Conservation (phyloP, 2,888 invertebrate genomes). For the Macrostomum cliftonense region DNA sequence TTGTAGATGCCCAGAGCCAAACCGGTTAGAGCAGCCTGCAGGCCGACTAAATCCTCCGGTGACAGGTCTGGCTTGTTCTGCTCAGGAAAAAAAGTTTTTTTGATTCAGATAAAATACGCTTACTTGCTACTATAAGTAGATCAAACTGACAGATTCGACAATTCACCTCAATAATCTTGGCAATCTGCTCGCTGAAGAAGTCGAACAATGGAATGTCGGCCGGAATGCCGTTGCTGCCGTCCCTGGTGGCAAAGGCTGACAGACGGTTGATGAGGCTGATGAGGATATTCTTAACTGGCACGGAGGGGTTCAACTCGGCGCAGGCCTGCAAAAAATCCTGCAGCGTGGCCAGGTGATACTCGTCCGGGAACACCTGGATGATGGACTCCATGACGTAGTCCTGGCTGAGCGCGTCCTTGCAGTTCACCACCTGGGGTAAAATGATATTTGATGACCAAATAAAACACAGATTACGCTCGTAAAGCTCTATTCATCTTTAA, state of each 20-base stretch:
- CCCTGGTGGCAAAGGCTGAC: conserved; percentile 39
- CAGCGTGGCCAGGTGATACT: conserved; percentile 85
- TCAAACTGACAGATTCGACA: background rate
- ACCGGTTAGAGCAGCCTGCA: conserved; percentile 77
- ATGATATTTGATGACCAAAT: conserved; percentile 40
- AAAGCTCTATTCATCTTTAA: no score
- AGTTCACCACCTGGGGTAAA: conserved; percentile 88
- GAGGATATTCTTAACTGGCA: conserved; percentile 93
- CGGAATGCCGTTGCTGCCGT: conserved; percentile 48
- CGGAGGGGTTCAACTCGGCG: conserved; percentile 77
- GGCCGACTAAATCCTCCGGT: conserved; percentile 75
- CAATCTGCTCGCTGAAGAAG: conserved; percentile 90
- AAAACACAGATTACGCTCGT: background rate
- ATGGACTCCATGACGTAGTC: conserved; percentile 99
- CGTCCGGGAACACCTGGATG: conserved; percentile 94
- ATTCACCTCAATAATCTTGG: conserved; percentile 63
- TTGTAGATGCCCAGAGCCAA: conserved; percentile 90
- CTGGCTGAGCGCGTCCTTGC: conserved; percentile 89
- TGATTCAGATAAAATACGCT: background rate
- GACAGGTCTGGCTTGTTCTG: conserved; percentile 82
- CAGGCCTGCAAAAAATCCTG: conserved; percentile 88
- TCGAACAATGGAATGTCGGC: conserved; percentile 83
- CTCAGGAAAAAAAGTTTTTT: conserved; percentile 16
- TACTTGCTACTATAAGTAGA: background rate
- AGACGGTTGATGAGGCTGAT: conserved; percentile 71